phyloP scores from a whole-genome alignment of 2,113 vertebrate genomes.

The Mesitornis unicolor region DNA sequence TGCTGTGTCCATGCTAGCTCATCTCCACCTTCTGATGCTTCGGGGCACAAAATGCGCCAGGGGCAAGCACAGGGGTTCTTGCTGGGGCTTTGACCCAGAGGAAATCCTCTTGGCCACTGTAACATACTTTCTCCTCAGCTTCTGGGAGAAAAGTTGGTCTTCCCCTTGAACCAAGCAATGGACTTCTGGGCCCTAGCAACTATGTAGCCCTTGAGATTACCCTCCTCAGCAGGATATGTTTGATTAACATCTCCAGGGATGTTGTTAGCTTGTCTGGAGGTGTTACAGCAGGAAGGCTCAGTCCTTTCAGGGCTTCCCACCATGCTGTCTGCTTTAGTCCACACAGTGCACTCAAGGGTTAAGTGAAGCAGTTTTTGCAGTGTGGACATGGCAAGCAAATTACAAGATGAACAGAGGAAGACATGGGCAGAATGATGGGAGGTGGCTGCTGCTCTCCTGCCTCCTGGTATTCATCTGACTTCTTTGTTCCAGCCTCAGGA shows the following conservation, averaged over 20 bases:
- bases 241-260: background rate
- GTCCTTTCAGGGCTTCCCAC: background rate
- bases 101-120: background rate
- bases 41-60: background rate
- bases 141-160: background rate
- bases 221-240: background rate
- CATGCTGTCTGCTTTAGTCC: background rate
- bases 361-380: background rate
- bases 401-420: background rate
- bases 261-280: background rate
- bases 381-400: background rate
- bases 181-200: background rate
- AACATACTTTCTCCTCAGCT: background rate
- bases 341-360: fast-evolving
- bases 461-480: background rate
- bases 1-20: background rate
- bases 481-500: slow-evolving; percentile 45
- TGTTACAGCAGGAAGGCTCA: background rate
- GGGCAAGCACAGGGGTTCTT: background rate
- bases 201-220: background rate
- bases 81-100: background rate
- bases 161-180: background rate
- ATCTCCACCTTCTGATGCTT: background rate
- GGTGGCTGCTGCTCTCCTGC: background rate
- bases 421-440: background rate